Base-by-base conservation (phyloP, 1,140 invertebrate genomes). In the Dendrolimus kikuchii region DNA sequence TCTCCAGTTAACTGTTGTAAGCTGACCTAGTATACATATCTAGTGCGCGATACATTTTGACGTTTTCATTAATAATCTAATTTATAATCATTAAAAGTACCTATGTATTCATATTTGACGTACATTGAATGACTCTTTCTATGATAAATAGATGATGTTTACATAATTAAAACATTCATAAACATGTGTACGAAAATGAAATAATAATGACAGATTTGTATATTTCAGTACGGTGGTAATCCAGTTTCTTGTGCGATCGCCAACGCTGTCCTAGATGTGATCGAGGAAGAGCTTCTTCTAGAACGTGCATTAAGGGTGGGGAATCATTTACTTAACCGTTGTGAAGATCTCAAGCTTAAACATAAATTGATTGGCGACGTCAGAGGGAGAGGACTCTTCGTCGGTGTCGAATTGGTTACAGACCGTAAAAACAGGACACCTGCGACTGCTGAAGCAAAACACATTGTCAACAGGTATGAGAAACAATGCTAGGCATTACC, bases 171-270 rank as follows among this genome's bases (percentile, higher is more conserved):
- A 46, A 46, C 44, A 46, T 46, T 23, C 23, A 23, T 23, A 23
- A 23, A 1, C 23, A 23, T 23, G 23, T 23, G 23, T 23, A 23
- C 3, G 23, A 3, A 23, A 23, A 2, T 46, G 8, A 45, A 46
- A 46, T 46, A 46, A 46, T 46, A 3, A 23, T 23, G 23, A 23
- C 1, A 23, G 23, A 23, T 6, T 46, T 9, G 7, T 8, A 40
- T 71, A 57, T 90, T 90, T 37, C 81, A 97, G 95, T 99, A 97
- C 79, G 98, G 98, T 5, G 98, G 98, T 4, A 99, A 99, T 89
- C 97, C 98, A 43, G 98, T 99, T 0, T 98, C 97, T 0, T 99
- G 97, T 81, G 96, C 98, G 0, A 93, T 99, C 59, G 97, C 96
- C 4, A 95, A 96, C 77, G 96, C 97, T 6, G 98, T 99, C 5